phyloP scores from a whole-genome alignment of 2,113 vertebrate genomes.

The Antechinus flavipes region DNA sequence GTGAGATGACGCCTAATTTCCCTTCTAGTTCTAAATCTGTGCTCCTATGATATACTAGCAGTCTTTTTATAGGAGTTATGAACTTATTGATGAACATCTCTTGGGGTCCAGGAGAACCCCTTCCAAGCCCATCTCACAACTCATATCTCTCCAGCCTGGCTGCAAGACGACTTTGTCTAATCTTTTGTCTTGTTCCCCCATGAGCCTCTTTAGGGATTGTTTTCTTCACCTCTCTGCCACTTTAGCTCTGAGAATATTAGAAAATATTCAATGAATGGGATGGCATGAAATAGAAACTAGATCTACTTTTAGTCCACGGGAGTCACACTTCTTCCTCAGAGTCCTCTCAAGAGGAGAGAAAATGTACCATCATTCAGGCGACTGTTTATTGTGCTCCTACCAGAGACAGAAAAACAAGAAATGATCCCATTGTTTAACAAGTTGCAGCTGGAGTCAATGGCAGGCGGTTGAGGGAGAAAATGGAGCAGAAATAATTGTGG shows the following conservation, averaged over 20 bases:
- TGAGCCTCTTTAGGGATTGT: background rate
- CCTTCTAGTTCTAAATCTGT: background rate
- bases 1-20: background rate
- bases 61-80: background rate
- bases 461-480: background rate
- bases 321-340: background rate
- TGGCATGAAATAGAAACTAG: background rate
- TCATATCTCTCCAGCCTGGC: background rate
- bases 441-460: background rate
- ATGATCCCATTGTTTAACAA: background rate
- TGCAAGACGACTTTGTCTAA: background rate
- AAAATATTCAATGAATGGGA: background rate
- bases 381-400: background rate
- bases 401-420: background rate
- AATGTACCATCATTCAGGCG: background rate
- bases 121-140: background rate
- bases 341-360: background rate
- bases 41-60: background rate
- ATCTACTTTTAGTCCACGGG: background rate
- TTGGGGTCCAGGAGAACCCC: background rate
- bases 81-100: background rate
- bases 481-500: background rate
- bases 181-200: background rate
- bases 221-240: background rate
- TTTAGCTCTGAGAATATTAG: background rate